Base-by-base conservation (phyloP, 2,888 invertebrate genomes). In the Hirtodrosophila confusa region DNA sequence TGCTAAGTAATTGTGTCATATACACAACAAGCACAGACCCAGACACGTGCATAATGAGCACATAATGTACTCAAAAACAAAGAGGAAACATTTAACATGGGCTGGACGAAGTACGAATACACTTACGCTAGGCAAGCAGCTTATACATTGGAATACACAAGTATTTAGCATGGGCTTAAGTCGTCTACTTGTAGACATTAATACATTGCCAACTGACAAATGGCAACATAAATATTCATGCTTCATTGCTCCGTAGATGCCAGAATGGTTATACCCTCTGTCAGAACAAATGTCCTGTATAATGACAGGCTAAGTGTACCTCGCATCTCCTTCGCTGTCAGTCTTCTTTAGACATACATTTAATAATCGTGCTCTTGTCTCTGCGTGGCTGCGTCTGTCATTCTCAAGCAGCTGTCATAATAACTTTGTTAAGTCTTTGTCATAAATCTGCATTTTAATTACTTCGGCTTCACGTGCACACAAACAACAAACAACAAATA, bases 1-100 rank as follows among this genome's bases (percentile, higher is more conserved):
- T 70, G 69, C 76, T 85, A 75, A 82, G 87, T 87, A 87, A 82
- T 85, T 82, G 87, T 82, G 82, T 82, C 87, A 84, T 65, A 63
- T 69, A 65, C 63, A 61, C 50, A 58, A 60, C 50, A 55, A 50
- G 50, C 39, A 40, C 11, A 55, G 75, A 50, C 35, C 11, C 43
- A 72, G 64, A 65, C 75, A 72, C 79, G 56, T 57, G 64, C 64
- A 64, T 78, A 79, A 86, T 82, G 83, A 69, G 77, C 58, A 57
- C 53, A 69, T 53, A 56, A 66, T 57, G 56, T 36, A 29, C 44
- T 58, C 35, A 8, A 47, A 35, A 58, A 49, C 11, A 62, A 49
- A 27, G 45, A 23, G 29, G 7, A 7, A 29, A 24, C 2, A 12
- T 11, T 12, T 33, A 5, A 12, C 17, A 23, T 10, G 1, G 23